Conservation (phyloP, 2,113 vertebrate species). For the Marmota monax region DNA sequence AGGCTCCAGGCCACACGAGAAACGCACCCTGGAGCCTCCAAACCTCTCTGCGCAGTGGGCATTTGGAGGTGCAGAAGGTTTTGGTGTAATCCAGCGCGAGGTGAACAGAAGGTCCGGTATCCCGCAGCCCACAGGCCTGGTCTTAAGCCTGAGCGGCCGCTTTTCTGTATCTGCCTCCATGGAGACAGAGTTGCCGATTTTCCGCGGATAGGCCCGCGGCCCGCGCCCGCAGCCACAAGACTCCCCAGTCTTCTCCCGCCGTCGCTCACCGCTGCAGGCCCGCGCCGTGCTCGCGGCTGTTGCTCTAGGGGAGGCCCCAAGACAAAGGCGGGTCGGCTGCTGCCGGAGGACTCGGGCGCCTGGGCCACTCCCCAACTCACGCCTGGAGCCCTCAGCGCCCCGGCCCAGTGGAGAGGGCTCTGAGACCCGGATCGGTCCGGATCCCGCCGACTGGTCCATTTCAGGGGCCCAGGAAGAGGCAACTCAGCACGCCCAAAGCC, state of each 20-base stretch:
- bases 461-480: neutral
- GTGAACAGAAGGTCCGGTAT: neutral
- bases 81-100: neutral
- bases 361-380: neutral
- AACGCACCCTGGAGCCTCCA: neutral
- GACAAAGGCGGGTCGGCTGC: constrained; percentile 73
- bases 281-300: neutral
- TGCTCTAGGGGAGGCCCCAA: neutral
- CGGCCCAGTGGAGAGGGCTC: neutral
- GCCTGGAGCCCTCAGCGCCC: neutral
- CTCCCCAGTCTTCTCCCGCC: neutral
- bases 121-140: neutral
- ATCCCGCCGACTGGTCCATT: neutral
- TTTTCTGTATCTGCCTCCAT: neutral
- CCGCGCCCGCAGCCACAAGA: neutral
- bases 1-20: neutral
- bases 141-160: neutral
- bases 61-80: neutral
- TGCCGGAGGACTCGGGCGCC: neutral
- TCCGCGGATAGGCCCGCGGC: neutral
- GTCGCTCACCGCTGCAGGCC: neutral
- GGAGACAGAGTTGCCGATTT: neutral
- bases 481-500: neutral
- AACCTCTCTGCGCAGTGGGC: neutral
- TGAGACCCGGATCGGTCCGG: neutral